Evolutionary conservation across 2,797 vertebrate species (phyloP), one percentile per base, ranked within the genome.

Genomic region (Cossypha heuglini): DNA sequence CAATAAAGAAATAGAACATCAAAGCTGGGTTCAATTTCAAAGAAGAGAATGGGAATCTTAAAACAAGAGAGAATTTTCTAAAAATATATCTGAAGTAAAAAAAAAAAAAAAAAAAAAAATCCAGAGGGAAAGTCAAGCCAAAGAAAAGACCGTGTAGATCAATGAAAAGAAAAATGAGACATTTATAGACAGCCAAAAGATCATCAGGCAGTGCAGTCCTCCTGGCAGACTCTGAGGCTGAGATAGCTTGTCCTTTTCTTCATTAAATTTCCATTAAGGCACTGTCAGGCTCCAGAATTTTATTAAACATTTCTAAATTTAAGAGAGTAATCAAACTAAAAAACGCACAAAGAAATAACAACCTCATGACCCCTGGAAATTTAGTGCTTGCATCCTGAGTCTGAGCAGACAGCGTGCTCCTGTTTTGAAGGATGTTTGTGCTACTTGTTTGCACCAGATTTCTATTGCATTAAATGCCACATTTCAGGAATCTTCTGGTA

Each of bases 261-360:
- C 55, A 46, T 77, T 84, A 84, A 68, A 72, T 92, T 78, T 77
- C 51, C 20, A 37, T 54, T n/a, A 71, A 75, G 38, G 17, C 28
- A 46, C 11, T 68, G 29, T 37, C 58, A 66, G 38, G 16, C 19
- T 84, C 42, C 28, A 61, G 28, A 68, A 72, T 87, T 69, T 71
- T 68, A 54, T 86, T 92, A 90, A 91, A 9, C 24, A 69, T 54
- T 81, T 93, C 55, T 86, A 68, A 86, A 81, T 54, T 63, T 84
- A 88, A 74, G 42, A 81, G 14, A 43, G 7, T 16, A 42, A 69
- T 74, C 35, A 71, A 62, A 55, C 45, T 45, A 57, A 63, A 91
- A 80, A 84, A 54, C 20, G 66, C n/a, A 59, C 22, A 64, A 58
- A 69, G 22, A 51, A 74, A 42, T 58, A 83, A 52, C 16, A 64